Base-by-base conservation (phyloP, 2,797 vertebrate species). In the Pelochelys cantorii region DNA sequence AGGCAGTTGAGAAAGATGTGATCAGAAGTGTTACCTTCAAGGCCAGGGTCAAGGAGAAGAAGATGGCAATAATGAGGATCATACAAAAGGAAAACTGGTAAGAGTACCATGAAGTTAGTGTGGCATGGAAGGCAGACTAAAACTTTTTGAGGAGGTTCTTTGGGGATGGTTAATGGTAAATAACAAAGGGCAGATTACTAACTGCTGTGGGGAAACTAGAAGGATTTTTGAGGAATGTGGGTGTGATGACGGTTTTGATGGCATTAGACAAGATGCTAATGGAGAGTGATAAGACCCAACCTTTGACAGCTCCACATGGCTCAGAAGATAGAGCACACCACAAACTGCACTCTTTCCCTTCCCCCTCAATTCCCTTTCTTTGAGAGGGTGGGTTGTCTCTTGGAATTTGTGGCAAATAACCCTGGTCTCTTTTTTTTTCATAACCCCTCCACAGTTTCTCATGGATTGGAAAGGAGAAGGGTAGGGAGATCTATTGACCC, bases 281-380 rank as follows among this genome's bases (percentile, higher is more conserved):
- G 22, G 65, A 29, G 31, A 34, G 7, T 55, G 48, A 2, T n/a
- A 79, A 80, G 31, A 37, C 84, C 7, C 9, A 59, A 68, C 89
- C 31, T 79, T 0, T 4, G 1, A 8, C 18, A 37, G 4, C 20
- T 89, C 23, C 54, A 18, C 12, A 3, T 34, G 74, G 48, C 65
- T 84, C 8, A 8, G 11, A 31, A 77, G 83, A 27, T 14, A 37
- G 31, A 18, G 31, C 0, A 0, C 25, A 78, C 91, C n/a, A 37
- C 65, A 88, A 54, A 12, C 22, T 68, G n/a, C 65, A 34, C 65
- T n/a, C 62, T 68, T 55, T 75, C 17, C 53, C 6, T 0, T 1
- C 0, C 0, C 77, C 85, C 85, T 31, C 79, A 20, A 1, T 78
- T 95, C 55, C 54, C 83, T 74, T 18, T 23, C 59, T 83, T 71